Conservation (phyloP, 2,797 vertebrate genomes). For the Hybognathus amarus region DNA sequence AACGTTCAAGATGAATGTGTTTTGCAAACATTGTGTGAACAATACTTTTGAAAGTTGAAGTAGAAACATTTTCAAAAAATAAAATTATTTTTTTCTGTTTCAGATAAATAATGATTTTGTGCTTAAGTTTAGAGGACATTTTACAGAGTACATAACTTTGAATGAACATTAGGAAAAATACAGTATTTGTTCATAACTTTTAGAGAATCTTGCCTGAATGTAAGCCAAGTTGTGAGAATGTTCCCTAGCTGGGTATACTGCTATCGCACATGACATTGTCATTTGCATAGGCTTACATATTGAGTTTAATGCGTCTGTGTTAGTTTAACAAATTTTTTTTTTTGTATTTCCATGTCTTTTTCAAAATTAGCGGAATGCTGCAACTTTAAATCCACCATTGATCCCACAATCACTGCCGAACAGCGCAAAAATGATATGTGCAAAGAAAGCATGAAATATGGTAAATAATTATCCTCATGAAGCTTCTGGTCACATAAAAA, state of each 20-base stretch:
- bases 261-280: background rate
- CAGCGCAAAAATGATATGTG: slow-evolving; percentile 70
- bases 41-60: background rate
- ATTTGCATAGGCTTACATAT: background rate
- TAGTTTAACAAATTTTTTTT: background rate
- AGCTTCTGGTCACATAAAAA: background rate
- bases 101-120: background rate
- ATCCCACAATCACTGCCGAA: slow-evolving; percentile 65
- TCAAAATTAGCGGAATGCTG: slow-evolving; percentile 77
- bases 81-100: background rate
- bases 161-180: background rate
- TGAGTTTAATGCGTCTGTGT: background rate
- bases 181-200: background rate
- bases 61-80: background rate
- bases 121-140: background rate
- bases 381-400: slow-evolving; percentile 67
- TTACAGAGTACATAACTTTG: background rate
- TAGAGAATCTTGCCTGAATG: background rate
- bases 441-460: slow-evolving; percentile 74
- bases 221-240: background rate
- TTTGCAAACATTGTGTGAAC: background rate
- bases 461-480: slow-evolving; percentile 65
- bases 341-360: slow-evolving; percentile 6
- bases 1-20: background rate
- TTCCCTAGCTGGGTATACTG: background rate